Evolutionary conservation across 2,797 vertebrate species (phyloP).

Genomic region (Cuculus canorus): DNA sequence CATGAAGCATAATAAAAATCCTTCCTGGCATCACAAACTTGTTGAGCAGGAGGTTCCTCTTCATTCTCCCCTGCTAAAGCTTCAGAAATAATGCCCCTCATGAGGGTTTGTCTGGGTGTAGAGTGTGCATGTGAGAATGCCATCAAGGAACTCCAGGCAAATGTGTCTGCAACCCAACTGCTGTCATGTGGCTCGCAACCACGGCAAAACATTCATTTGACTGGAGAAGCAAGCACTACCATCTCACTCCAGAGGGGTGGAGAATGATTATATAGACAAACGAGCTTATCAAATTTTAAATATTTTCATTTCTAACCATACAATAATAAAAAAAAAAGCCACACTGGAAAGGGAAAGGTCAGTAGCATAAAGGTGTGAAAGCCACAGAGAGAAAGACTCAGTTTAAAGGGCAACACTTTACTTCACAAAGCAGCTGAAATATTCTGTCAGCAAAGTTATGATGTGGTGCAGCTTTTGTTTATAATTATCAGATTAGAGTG

Average conservation of each 20-base stretch:
- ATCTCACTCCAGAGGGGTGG: not conserved
- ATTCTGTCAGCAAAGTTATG: not conserved
- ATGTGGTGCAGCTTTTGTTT: not conserved
- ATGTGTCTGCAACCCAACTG: not conserved
- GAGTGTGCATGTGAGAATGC: fast-evolving
- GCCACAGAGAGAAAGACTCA: not conserved
- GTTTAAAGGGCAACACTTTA: not conserved
- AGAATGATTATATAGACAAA: not conserved
- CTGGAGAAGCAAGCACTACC: not conserved
- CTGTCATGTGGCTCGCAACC: not conserved
- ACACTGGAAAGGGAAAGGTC: not conserved
- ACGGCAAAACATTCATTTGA: not conserved
- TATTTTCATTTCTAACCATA: not conserved
- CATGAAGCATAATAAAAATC: not conserved
- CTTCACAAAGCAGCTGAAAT: not conserved
- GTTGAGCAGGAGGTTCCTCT: not conserved
- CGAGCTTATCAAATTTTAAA: not conserved
- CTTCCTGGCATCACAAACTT: not conserved
- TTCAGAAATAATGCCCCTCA: not conserved
- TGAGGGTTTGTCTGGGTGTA: not conserved
- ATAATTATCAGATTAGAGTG: too few relatives aligned
- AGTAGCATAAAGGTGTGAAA: not conserved
- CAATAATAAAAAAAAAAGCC: not conserved
- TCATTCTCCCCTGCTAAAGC: not conserved
- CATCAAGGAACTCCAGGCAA: not conserved